Conservation (phyloP, 2,888 invertebrate genomes). For the Chaetogeoica ovagalla region DNA sequence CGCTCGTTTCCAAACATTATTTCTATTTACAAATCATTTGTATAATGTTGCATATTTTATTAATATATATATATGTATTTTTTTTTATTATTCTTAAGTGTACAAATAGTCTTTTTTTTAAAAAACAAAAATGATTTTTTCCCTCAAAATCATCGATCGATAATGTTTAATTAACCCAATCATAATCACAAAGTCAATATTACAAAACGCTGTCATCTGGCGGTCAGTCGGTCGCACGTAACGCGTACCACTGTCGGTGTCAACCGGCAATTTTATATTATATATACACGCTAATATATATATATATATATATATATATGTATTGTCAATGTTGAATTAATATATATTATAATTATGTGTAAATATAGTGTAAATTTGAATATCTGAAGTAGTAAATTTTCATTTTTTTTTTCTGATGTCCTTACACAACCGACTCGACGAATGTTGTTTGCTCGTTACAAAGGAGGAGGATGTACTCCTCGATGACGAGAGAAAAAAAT, state of each 20-base stretch:
- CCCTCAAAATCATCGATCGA: background rate
- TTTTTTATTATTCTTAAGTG: constrained; percentile 47
- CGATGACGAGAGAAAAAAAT: too few species aligned
- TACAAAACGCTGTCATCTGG: background rate
- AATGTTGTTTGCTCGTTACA: too few species aligned
- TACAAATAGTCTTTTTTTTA: constrained; percentile 26
- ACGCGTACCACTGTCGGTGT: background rate
- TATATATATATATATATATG: too few species aligned
- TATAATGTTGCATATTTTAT: constrained; percentile 51
- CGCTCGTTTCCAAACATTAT: constrained; percentile 7
- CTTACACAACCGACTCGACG: too few species aligned
- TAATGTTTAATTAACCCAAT: background rate
- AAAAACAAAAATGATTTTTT: background rate
- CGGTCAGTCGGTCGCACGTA: background rate
- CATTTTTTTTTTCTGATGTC: background rate
- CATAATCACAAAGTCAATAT: background rate
- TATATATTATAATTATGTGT: background rate
- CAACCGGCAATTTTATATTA: too few species aligned
- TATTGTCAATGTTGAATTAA: constrained; percentile 9
- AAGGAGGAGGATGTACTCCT: too few species aligned
- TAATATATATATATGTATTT: constrained; percentile 15
- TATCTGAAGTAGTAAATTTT: background rate
- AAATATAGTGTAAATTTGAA: background rate
- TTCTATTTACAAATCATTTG: constrained; percentile 51
- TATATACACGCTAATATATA: too few species aligned